These are phyloP conservation scores for Himalopsyche tibetana DNA, from an alignment of 2,888 invertebrate genomes.

Conservation along the genomic window DNA sequence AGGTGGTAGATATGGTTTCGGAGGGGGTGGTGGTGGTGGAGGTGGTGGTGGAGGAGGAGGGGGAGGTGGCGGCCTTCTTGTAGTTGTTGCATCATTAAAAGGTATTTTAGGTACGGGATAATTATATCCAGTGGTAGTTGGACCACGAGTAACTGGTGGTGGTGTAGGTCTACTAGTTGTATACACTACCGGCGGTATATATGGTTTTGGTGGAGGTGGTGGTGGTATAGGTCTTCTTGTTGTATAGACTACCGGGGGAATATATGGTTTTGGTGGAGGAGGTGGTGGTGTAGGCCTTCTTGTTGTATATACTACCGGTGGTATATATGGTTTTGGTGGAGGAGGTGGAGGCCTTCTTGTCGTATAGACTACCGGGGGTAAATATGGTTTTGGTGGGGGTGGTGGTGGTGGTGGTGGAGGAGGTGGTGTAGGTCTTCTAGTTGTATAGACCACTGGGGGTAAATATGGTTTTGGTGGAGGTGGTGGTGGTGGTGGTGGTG, in stretches of 20 bases:
- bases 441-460: conserved; percentile 64
- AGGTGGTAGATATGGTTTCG: conserved; percentile 66
- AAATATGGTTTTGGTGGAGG: conserved; percentile 64
- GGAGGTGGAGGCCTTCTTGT: conserved; percentile 52
- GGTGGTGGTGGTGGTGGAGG: conserved; percentile 54
- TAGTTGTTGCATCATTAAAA: conserved; percentile 46
- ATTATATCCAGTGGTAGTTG: conserved; percentile 53
- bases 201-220: conserved; percentile 53
- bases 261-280: conserved; percentile 67
- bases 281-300: conserved; percentile 60
- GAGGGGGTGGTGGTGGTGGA: conserved; percentile 65
- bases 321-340: conserved; percentile 64
- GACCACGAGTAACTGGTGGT: conserved; percentile 46
- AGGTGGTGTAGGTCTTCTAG: conserved; percentile 63
- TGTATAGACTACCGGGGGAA: conserved; percentile 66
- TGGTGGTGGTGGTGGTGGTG: conserved; percentile 39
- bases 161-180: conserved; percentile 53
- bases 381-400: conserved; percentile 64
- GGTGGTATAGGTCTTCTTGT: conserved; percentile 53
- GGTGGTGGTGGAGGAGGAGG: conserved; percentile 54
- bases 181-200: conserved; percentile 65
- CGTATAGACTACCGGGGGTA: conserved; percentile 66
- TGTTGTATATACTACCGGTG: conserved; percentile 64
- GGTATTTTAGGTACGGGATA: conserved; percentile 61
- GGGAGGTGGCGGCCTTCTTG: conserved; percentile 59